Evolutionary conservation across 2,888 invertebrate genomes (phyloP).

Genomic region (Chrysolina oricalcia): DNA sequence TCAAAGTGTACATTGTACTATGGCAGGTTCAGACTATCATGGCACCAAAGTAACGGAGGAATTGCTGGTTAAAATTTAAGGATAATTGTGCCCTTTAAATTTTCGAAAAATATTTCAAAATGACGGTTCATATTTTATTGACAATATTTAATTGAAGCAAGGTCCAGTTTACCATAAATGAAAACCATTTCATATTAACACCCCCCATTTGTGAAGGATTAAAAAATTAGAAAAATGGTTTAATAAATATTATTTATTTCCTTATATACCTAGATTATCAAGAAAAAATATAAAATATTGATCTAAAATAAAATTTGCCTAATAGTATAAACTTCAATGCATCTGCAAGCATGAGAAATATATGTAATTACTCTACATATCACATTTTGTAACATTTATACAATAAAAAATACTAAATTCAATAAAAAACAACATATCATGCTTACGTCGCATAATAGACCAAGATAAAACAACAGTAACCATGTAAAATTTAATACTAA

Average conservation of each 20-base stretch:
- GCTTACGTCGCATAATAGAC: constrained; percentile 57
- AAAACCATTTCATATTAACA: no score
- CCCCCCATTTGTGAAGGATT: no score
- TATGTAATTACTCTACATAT: constrained; percentile 54
- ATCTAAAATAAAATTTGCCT: constrained; percentile 25
- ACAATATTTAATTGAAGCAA: no score
- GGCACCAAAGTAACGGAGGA: no score
- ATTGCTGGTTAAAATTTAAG: no score
- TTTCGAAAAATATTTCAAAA: no score
- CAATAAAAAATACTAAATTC: constrained; percentile 49
- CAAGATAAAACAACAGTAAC: constrained; percentile 37
- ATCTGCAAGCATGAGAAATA: constrained; percentile 64
- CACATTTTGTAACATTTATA: constrained; percentile 45
- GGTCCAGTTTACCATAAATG: no score
- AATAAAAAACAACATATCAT: constrained; percentile 57
- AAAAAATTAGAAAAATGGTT: not conserved
- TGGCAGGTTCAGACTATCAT: no score
- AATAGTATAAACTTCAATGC: constrained; percentile 52
- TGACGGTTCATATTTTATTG: no score
- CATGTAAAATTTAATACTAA: constrained; percentile 34
- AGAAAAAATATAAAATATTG: constrained; percentile 27
- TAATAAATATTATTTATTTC: constrained; percentile 32
- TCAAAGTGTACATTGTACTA: no score
- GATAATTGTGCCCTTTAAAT: no score
- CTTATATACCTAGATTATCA: constrained; percentile 4